Percentiles rank a stretch among this genome's conserved stretches.
Evolutionary conservation across 2,113 vertebrate species (phyloP).

Genomic region (Todiramphus saurophagus): DNA sequence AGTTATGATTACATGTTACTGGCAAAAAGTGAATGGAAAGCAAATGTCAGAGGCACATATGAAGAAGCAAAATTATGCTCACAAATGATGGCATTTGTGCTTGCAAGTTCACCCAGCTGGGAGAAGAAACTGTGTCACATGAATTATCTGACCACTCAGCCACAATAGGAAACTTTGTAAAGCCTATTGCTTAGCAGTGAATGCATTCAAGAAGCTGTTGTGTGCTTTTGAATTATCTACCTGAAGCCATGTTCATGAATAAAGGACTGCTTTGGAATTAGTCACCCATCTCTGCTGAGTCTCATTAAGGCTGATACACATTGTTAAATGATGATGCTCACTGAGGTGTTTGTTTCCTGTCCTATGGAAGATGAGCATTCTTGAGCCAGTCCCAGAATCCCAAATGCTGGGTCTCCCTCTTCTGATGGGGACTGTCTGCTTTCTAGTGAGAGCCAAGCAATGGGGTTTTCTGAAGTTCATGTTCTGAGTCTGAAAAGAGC

Average conservation of each 20-base stretch:
- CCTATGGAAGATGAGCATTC: not conserved
- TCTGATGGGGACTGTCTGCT: not conserved
- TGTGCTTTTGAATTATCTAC: not conserved
- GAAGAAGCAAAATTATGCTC: conserved; percentile 42
- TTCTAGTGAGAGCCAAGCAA: not conserved
- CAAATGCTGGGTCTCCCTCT: not conserved
- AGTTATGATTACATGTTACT: not conserved
- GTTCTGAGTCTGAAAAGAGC: not conserved
- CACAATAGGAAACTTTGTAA: not conserved
- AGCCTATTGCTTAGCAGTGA: not conserved
- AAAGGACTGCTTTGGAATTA: not conserved
- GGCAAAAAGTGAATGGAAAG: conserved; percentile 39
- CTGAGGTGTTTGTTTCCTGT: not conserved
- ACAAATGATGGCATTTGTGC: conserved; percentile 55
- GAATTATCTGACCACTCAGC: conserved; percentile 53
- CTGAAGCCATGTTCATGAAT: not conserved
- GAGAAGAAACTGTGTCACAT: conserved; percentile 2
- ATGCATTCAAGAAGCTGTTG: not conserved
- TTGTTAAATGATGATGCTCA: not conserved
- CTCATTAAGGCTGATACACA: not conserved
- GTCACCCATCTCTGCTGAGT: not conserved
- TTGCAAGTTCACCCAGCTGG: conserved; percentile 6
- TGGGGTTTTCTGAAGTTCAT: not conserved
- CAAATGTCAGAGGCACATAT: conserved; percentile 40
- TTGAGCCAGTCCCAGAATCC: not conserved